Percentiles rank a stretch among this genome's conserved stretches.
These are phyloP conservation scores for Chrysaora quinquecirrha DNA, from an alignment of 30 jellyfish, hydroid and myxozoan genomes.

Conservation along the genomic window DNA sequence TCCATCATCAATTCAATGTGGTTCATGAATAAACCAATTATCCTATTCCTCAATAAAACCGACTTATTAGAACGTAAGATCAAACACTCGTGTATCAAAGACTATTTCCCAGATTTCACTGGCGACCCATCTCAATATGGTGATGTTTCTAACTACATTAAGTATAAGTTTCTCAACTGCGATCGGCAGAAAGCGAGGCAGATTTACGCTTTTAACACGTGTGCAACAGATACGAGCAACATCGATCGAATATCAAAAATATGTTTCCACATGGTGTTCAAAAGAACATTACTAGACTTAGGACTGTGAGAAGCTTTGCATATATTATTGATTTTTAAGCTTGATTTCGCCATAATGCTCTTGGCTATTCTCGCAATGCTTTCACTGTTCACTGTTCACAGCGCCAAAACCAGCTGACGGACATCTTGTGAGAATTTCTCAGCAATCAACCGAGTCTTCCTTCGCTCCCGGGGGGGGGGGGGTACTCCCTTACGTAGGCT, in stretches of 20 bases:
- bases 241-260: constrained; percentile 33
- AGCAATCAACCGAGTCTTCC: too few relatives aligned
- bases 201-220: constrained; percentile 49
- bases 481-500: too few relatives aligned
- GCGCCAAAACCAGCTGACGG: too few relatives aligned
- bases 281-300: constrained; percentile 8
- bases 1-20: constrained; percentile 55
- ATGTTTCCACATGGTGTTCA: constrained; percentile 46
- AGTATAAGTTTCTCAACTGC: constrained; percentile 23
- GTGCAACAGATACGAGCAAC: constrained; percentile 68
- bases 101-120: constrained; percentile 29
- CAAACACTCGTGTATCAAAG: neutral
- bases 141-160: constrained; percentile 35
- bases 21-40: constrained; percentile 42
- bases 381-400: too few relatives aligned
- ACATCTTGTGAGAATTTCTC: too few relatives aligned
- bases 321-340: too few relatives aligned
- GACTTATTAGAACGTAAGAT: constrained; percentile 50
- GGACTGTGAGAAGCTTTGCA: too few relatives aligned
- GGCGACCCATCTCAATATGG: constrained; percentile 23
- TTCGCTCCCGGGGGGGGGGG: too few relatives aligned
- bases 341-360: too few relatives aligned
- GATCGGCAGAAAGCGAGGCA: constrained; percentile 36
- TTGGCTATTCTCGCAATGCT: too few relatives aligned
- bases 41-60: constrained; percentile 51